These are phyloP conservation scores for Ctenopoma kingsleyae DNA, from an alignment of 2,797 vertebrate genomes.

Conservation along the genomic window DNA sequence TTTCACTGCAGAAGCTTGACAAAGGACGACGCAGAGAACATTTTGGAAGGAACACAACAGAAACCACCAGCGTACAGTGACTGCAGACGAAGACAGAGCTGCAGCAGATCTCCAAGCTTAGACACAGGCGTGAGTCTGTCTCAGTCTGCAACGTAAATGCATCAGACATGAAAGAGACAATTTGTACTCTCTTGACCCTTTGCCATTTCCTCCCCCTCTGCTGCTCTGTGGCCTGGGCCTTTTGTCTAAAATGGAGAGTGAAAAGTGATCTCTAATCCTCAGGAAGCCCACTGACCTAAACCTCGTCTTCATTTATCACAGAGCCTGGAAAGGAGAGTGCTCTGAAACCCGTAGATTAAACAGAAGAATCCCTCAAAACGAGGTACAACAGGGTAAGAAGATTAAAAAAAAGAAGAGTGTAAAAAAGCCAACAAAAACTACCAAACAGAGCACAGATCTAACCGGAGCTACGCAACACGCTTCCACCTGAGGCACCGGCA, in stretches of 20 bases:
- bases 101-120: background rate
- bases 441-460: too few species aligned
- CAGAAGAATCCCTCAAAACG: constrained; percentile 10
- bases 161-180: constrained; percentile 12
- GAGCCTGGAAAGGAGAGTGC: constrained; percentile 20
- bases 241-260: constrained; percentile 29
- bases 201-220: constrained; percentile 32
- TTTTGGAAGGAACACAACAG: background rate
- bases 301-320: constrained; percentile 43
- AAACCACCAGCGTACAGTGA: background rate
- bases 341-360: constrained; percentile 21
- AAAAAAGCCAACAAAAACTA: too few species aligned
- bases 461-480: too few species aligned
- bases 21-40: background rate
- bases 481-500: too few species aligned
- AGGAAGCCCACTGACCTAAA: constrained; percentile 35
- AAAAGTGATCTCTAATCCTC: constrained; percentile 42
- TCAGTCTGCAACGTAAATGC: background rate
- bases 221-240: constrained; percentile 8
- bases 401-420: constrained; percentile 8
- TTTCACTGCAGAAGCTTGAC: constrained; percentile 15
- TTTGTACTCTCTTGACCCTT: constrained; percentile 21
- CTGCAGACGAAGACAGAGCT: background rate
- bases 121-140: background rate
- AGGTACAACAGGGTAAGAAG: background rate